Base-by-base conservation (phyloP, 2,113 vertebrate species). In the Neolamprologus variostigma region DNA sequence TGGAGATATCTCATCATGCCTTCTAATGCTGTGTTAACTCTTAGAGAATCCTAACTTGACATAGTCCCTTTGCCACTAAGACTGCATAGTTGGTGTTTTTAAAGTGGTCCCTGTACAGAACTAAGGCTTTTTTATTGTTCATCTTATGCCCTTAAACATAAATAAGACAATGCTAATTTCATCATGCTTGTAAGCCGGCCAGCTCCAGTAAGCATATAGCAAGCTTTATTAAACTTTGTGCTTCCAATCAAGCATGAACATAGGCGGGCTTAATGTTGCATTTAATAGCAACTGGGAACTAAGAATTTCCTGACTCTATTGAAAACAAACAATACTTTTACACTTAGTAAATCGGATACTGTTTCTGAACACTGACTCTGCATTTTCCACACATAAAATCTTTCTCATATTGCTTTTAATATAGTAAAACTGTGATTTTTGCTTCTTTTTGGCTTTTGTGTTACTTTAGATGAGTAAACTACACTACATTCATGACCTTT, bases 1-100 rank as follows among this genome's bases (percentile, higher is more conserved):
- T 76, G 66, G 90, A 92, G 92, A 89, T 12, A 66, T 89, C 79
- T 80, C 86, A 89, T 91, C 88, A 82, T 83, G 71, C 84, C 83
- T 91, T 83, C 83, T 88, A 81, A 89, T 92, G 81, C 71, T 83
- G 81, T 23, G 81, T 66, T 86, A 63, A 76, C 76, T 81, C 89
- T 87, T 16, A 19, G 55, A 89, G 79, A 80, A 71, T 88, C 73
- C 57, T 21, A 31, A 79, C 33, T 83, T 83, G 76, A 37, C 57
- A 73, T 42, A 35, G 3, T 17, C 5, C 17, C 28, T 40, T 80
- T 14, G 26, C 13, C 50, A 55, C 76, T 35, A 66, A 63, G 17
- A 19, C 63, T 82, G 63, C 23, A 19, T 78, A 10, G n/a, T 83
- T 68, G 33, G 47, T 81, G 37, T 40, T 81, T 76, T 76, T 68